Conservation (phyloP, 92 coral and sea anemone genomes). For the Muricea muricata region DNA sequence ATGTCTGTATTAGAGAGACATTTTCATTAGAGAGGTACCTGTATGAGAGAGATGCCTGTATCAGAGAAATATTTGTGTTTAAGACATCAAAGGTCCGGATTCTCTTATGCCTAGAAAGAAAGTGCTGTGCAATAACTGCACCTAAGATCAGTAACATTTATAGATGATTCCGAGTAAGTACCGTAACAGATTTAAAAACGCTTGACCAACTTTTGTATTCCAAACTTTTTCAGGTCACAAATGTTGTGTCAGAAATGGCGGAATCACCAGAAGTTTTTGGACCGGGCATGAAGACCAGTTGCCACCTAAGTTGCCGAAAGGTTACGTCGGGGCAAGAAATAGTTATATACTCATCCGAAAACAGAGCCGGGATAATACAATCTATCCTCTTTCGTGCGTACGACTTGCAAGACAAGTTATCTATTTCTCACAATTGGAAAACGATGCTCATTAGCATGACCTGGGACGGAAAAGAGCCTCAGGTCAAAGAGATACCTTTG, state of each 20-base stretch:
- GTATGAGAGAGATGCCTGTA: too few species aligned
- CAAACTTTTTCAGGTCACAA: neutral
- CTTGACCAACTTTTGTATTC: too few species aligned
- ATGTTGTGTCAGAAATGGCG: constrained; percentile 7
- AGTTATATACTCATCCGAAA: neutral
- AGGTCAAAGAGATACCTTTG: constrained; percentile 18
- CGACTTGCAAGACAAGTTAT: neutral
- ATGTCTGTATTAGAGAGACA: too few species aligned
- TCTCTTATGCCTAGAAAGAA: too few species aligned
- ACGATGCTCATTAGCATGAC: neutral
- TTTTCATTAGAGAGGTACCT: too few species aligned
- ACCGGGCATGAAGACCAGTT: neutral
- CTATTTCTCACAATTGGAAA: neutral
- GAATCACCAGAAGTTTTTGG: neutral
- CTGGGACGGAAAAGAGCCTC: constrained; percentile 1
- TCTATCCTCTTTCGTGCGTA: constrained; percentile 4
- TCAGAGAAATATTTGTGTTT: too few species aligned
- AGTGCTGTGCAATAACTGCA: too few species aligned
- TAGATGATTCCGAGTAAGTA: too few species aligned
- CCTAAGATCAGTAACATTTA: too few species aligned
- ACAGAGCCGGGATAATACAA: neutral
- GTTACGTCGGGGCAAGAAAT: neutral
- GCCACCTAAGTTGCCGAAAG: neutral
- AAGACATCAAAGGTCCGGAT: too few species aligned
- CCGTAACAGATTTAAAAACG: too few species aligned